phyloP scores from a whole-genome alignment of 2,113 vertebrate genomes.

The Percina caprodes region DNA sequence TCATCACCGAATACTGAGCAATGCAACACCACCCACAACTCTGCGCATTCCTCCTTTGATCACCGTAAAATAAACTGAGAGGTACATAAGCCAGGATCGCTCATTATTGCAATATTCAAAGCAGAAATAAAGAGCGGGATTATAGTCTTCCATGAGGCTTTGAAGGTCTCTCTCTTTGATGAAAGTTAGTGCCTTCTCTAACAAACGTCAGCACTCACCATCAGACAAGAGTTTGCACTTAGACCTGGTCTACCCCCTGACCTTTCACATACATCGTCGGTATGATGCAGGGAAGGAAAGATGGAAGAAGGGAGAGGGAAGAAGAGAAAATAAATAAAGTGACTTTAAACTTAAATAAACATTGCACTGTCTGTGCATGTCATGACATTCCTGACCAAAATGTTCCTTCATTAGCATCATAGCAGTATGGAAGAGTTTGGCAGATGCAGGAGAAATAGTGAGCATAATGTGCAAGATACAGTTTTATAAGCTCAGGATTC shows the following conservation, averaged over 20 bases:
- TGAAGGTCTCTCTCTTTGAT: conserved; percentile 65
- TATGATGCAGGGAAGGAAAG: conserved; percentile 27
- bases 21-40: conserved; percentile 18
- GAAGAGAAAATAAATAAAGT: not conserved
- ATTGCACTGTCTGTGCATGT: not conserved
- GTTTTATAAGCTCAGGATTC: not conserved
- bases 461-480: not conserved
- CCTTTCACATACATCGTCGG: conserved; percentile 44
- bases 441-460: conserved; percentile 12
- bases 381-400: not conserved
- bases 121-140: conserved; percentile 53
- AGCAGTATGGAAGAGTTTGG: not conserved
- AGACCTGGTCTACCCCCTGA: conserved; percentile 41
- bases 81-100: conserved; percentile 27
- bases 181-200: conserved; percentile 35
- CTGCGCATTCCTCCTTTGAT: conserved; percentile 64
- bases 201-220: conserved; percentile 35
- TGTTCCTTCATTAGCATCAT: not conserved
- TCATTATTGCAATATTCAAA: conserved; percentile 64
- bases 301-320: not conserved
- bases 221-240: conserved; percentile 29
- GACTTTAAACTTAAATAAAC: not conserved
- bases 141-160: conserved; percentile 27
- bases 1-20: conserved; percentile 22
- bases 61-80: conserved; percentile 53